Evolutionary conservation across 2,888 invertebrate species (phyloP), one percentile per base, ranked within the genome.

Genomic region (Escarpia spicata): DNA sequence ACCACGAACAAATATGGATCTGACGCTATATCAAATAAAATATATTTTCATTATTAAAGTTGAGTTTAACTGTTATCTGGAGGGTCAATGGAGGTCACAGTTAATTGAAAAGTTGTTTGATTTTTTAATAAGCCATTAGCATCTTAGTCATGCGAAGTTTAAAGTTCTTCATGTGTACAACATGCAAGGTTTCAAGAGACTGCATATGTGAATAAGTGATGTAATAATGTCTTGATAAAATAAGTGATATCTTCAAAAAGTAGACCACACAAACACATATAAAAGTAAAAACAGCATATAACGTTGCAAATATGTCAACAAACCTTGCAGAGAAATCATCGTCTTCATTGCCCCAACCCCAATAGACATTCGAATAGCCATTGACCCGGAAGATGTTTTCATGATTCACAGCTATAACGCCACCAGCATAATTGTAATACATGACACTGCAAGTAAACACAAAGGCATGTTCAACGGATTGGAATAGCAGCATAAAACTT

Each of bases 311-410:
- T 3, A 75, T 26, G n/a, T 75, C 75, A 10, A 58, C 91, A 12
- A 92, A 95, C 95, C 96, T 95, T 12, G 95, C 96, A 43, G 95
- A 95, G 60, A 96, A 94, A 92, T 96, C 96, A 93, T 96, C 96
- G 94, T 96, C 96, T 93, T 96, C 96, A 92, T 95, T 95, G 4
- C 96, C 96, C 96, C 96, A 96, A 10, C 96, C 96, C 96, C 96
- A 96, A 94, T 96, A 96, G 52, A 96, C 95, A 94, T 97, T 97
- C 37, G 97, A 96, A 94, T 96, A 97, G 26, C 97, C 97, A 94
- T 97, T 97, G 58, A 97, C 96, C 26, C 94, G 94, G n/a, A 95
- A 94, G 92, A 96, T 96, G 93, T 97, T 96, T n/a, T 95, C 95
- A 92, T 95, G 95, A 90, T 95, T 96, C 43, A 97, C 94, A 26